Evolutionary conservation across 2,888 invertebrate genomes (phyloP), one percentile per base, ranked within the genome.

Genomic region (Strigamia crassipes): DNA sequence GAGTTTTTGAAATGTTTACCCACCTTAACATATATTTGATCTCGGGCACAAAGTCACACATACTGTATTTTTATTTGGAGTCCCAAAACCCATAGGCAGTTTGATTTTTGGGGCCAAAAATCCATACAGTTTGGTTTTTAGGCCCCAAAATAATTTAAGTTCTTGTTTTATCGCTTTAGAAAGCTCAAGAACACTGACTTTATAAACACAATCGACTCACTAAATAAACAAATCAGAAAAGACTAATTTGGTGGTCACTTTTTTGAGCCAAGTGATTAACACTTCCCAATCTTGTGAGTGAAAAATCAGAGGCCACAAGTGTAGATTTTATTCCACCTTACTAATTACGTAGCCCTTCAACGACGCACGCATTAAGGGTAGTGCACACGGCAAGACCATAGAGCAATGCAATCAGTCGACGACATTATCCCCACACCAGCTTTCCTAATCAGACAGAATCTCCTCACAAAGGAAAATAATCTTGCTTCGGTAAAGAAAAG

Each of bases 271-370:
- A 15, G 21, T 66, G 61, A 66, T 66, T 66, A 66, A 8, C 61
- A 46, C 61, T 23, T 66, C 9, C 21, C 18, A 18, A n/a, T n/a
- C 21, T 4, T 9, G 12, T 23, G 61, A 66, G 61, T 23, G 61
- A 66, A 66, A 46, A 66, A 66, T 66, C 61, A 66, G 61, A 23
- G 61, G 61, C 61, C 61, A 66, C 61, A 66, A 21, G 21, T 21
- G 61, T 66, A 21, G 61, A 66, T 66, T 66, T 21, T 23, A 66
- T 66, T 66, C 61, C 61, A 66, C 61, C 61, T 66, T 15, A 23
- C 61, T 66, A 66, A 66, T 66, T 66, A 66, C 61, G 18, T 18
- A 66, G 61, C 61, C 23, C 61, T 66, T 21, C 18, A 66, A 66
- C 23, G 61, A 66, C 61, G 61, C 18, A 8, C 21, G 6, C 61